Base-by-base conservation (phyloP, 2,888 invertebrate species). In the Phyllotreta striolata region DNA sequence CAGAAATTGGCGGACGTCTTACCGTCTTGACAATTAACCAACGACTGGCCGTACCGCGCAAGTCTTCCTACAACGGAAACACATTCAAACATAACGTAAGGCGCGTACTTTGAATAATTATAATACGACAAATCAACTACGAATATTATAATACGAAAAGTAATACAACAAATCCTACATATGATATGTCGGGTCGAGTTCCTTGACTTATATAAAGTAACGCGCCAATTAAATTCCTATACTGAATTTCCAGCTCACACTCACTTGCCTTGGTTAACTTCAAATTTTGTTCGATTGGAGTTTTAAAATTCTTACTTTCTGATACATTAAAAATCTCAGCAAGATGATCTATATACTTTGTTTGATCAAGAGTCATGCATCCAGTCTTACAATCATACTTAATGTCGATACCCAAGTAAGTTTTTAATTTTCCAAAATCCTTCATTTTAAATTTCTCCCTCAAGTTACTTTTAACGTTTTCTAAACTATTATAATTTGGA, bases 141-240 rank as follows among this genome's bases (percentile, higher is more conserved):
- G n/a, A n/a, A n/a, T n/a, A n/a, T n/a, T n/a, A n/a, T n/a, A n/a
- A n/a, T n/a, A n/a, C n/a, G n/a, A n/a, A n/a, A n/a, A n/a, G n/a
- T n/a, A n/a, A n/a, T n/a, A n/a, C n/a, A 24, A 24, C 4, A 24
- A 24, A 24, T 4, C 24, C 47, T 49, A 55, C 77, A 67, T 37
- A 55, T 55, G 58, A 57, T 37, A 66, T 35, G 61, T 67, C 66
- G 12, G 67, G 67, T 54, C 67, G 49, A 10, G 67, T 60, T 14
- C 60, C 65, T 7, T 56, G 49, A 37, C 55, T 55, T 10, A 63
- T 56, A 57, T 63, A 67, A 38, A 67, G 54, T 35, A 64, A 44
- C 37, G 51, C 47, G 24, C 61, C 62, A 10, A 61, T 63, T n/a
- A 59, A 52, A 58, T 66, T 59, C 56, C 60, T 63, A 39, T 63